Evolutionary conservation across 1,140 invertebrate genomes (phyloP), one percentile per base, ranked within the genome.

Genomic region (Maconellicoccus hirsutus): DNA sequence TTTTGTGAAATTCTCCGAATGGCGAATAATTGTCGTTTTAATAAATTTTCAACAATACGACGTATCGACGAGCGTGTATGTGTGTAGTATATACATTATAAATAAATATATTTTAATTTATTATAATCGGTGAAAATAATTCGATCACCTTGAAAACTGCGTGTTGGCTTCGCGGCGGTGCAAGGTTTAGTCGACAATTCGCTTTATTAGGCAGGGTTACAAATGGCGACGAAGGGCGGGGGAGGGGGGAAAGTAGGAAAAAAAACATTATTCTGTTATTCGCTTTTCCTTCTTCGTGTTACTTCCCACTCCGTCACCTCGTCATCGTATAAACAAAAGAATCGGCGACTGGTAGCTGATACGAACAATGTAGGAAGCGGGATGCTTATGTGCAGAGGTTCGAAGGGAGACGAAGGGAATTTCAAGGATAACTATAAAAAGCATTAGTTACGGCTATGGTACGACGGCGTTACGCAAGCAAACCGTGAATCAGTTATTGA

Each of bases 401-500:
- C n/a, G 16, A 52, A 52, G 42, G 42, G 42, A 52, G 42, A 52
- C 16, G 42, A 52, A 52, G 42, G 42, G 42, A 52, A 52, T 52
- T 52, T 52, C 42, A 52, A 52, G 42, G 42, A 52, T 52, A 52
- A 16, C 42, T 52, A 52, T 52, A 52, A 52, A 52, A 52, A 52
- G 42, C n/a, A 52, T 52, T 52, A 52, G 42, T 52, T 52, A 52
- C 42, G 42, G 42, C 42, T 52, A 52, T 52, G 42, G 42, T 52
- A 52, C 42, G 42, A 16, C 42, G 42, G n/a, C 42, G 16, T 52
- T 52, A 52, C 42, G 42, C 42, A 52, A 52, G 42, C 42, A 52
- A 52, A 52, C 42, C 42, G 42, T 52, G 42, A 52, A 52, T 52
- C 42, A 52, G 42, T 52, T 52, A 52, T 52, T 52, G 42, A 8